These are phyloP conservation scores for Drepana falcataria DNA, from an alignment of 2,888 invertebrate genomes.

Conservation along the genomic window DNA sequence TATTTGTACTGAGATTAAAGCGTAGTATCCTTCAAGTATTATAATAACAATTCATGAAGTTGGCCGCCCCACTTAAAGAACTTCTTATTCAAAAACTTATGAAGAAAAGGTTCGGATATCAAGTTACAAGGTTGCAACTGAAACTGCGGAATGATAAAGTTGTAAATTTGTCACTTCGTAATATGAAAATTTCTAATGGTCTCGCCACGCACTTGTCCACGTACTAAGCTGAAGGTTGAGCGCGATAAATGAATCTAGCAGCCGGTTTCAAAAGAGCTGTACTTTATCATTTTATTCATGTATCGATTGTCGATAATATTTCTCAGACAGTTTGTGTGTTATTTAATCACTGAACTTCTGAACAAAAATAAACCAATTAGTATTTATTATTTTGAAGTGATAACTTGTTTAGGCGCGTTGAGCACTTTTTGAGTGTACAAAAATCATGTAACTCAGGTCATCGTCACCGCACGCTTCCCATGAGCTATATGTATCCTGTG, in stretches of 20 bases:
- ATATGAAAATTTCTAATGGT: neutral
- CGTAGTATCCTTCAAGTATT: neutral
- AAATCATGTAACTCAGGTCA: too few relatives aligned
- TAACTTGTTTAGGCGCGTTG: too few relatives aligned
- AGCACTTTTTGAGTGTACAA: too few relatives aligned
- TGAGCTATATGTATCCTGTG: too few relatives aligned
- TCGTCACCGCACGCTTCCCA: too few relatives aligned
- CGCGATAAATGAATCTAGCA: neutral
- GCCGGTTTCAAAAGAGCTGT: neutral
- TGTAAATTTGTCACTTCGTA: neutral
- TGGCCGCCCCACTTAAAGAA: neutral
- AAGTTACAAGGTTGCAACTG: constrained; percentile 1
- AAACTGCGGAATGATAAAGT: neutral
- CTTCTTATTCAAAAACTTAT: neutral
- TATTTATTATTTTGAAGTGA: too few relatives aligned
- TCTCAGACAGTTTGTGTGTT: too few relatives aligned
- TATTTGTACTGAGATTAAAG: too few relatives aligned
- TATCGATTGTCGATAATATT: neutral
- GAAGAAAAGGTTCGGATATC: constrained; percentile 1
- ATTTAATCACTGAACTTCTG: too few relatives aligned
- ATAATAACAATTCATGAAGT: constrained; percentile 1
- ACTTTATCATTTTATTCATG: neutral
- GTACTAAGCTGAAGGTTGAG: neutral
- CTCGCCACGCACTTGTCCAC: neutral
- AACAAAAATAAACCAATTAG: too few relatives aligned